Conservation (phyloP, 2,888 invertebrate genomes). For the Taphrorychus bicolor region DNA sequence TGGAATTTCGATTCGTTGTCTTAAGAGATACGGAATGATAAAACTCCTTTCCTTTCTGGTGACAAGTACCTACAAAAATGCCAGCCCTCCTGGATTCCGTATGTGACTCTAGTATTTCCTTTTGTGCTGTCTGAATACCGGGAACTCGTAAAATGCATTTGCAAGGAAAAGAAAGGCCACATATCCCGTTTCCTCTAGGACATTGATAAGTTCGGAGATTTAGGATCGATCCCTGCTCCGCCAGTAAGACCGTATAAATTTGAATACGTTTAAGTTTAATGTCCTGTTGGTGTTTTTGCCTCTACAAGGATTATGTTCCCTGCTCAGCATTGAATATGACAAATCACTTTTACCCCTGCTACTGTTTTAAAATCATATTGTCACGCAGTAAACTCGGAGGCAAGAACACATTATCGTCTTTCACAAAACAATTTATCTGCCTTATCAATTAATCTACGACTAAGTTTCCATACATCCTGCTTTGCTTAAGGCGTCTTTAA, state of each 20-base stretch:
- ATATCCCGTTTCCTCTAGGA: constrained; percentile 16
- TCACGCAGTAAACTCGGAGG: background rate
- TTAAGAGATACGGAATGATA: background rate
- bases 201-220: constrained; percentile 13
- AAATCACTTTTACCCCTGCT: too few relatives aligned
- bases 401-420: background rate
- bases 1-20: background rate
- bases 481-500: constrained; percentile 9
- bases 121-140: constrained; percentile 6
- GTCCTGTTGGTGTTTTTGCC: background rate
- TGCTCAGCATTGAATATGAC: too few relatives aligned
- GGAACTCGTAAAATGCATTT: constrained; percentile 17
- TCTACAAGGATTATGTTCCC: too few relatives aligned
- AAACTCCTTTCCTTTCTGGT: background rate
- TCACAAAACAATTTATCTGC: background rate
- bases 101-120: background rate
- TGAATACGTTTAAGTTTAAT: background rate
- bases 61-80: background rate
- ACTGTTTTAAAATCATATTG: background rate
- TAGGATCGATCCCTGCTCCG: background rate
- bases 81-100: background rate
- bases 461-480: background rate
- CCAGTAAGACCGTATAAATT: background rate
- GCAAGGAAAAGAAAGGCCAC: constrained; percentile 19
- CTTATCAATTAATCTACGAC: constrained; percentile 6